These are phyloP conservation scores for Tragelaphus strepsiceros DNA, from an alignment of 2,113 vertebrate species.

Conservation along the genomic window DNA sequence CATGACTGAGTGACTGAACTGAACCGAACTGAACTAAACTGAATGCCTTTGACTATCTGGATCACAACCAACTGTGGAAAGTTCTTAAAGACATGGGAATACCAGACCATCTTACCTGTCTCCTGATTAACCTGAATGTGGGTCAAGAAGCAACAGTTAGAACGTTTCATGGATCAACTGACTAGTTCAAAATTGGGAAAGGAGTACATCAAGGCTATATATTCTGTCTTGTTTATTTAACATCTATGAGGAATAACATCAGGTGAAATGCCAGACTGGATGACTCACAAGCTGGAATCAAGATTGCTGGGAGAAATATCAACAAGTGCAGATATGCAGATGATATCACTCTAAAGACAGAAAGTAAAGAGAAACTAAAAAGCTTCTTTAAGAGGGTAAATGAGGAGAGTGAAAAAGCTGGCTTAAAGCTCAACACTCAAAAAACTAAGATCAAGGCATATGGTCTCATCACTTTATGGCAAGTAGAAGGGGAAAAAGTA, in stretches of 20 bases:
- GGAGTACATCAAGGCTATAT: background rate
- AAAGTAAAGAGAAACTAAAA: background rate
- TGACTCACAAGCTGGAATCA: background rate
- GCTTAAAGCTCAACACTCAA: background rate
- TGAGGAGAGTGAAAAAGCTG: background rate
- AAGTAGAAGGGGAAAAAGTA: no score
- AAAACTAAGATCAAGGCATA: no score
- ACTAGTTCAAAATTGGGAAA: background rate
- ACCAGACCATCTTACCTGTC: background rate
- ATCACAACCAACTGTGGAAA: background rate
- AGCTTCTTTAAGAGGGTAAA: background rate
- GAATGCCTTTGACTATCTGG: background rate
- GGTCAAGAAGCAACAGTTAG: background rate
- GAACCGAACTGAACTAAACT: background rate
- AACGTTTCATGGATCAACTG: background rate
- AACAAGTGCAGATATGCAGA: background rate
- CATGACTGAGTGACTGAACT: no score
- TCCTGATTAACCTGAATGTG: background rate
- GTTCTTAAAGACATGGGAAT: background rate
- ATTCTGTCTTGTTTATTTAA: background rate
- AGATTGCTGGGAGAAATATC: background rate
- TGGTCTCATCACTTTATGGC: no score
- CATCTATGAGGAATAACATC: background rate
- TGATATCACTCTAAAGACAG: background rate
- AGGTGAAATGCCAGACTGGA: background rate